Evolutionary conservation across 1,140 invertebrate genomes (phyloP).

Genomic region (Arctopsyche grandis): DNA sequence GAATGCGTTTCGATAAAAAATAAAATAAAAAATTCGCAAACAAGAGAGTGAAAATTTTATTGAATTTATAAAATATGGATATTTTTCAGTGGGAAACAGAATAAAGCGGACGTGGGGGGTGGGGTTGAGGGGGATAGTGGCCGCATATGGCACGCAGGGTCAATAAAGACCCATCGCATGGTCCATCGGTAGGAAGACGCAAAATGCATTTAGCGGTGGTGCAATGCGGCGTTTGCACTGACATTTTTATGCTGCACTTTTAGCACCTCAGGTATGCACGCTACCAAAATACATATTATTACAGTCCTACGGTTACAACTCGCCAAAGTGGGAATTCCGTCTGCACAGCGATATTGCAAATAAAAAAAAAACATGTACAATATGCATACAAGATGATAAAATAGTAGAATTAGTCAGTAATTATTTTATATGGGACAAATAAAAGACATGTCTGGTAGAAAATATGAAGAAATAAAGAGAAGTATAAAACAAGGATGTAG

Average conservation of each 20-base stretch:
- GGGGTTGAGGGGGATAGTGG: background rate
- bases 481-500: too few relatives aligned
- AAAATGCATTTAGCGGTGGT: slow-evolving; percentile 33
- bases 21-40: too few relatives aligned
- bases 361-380: background rate
- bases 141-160: background rate
- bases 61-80: too few relatives aligned
- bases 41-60: too few relatives aligned
- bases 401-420: too few relatives aligned
- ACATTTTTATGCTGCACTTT: slow-evolving; percentile 32
- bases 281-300: slow-evolving; percentile 6
- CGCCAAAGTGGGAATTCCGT: background rate
- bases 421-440: too few relatives aligned
- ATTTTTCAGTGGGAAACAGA: too few relatives aligned
- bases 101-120: too few relatives aligned
- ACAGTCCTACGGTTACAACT: background rate
- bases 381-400: too few relatives aligned
- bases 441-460: too few relatives aligned
- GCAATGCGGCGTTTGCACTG: slow-evolving; percentile 27
- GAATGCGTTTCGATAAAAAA: too few relatives aligned
- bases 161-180: slow-evolving; percentile 6
- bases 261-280: slow-evolving; percentile 24
- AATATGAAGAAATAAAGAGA: too few relatives aligned
- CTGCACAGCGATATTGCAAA: background rate
- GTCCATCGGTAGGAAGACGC: slow-evolving; percentile 29